Evolutionary conservation across 2,113 vertebrate genomes (phyloP), one percentile per base, ranked within the genome.

Genomic region (Sinosuthora webbiana): DNA sequence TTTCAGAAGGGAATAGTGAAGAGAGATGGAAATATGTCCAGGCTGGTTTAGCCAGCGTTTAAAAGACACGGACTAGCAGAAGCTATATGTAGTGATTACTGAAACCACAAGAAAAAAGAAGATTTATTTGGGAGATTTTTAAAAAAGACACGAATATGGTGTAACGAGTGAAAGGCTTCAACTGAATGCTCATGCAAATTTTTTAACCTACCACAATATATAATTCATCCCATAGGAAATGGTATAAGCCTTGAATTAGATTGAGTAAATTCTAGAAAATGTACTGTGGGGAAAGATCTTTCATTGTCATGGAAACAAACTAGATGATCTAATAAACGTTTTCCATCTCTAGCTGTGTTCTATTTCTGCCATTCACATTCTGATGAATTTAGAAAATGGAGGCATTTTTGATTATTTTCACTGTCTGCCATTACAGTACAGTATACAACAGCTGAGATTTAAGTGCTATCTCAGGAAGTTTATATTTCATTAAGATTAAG

Each of bases 221-320:
- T 21, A 86, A 80, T 1, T 2, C 52, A 69, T 69, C 59, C 70
- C 21, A 23, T 19, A 73, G 63, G n/a, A 90, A 92, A 76, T 57
- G 9, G 19, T 57, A 15, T 73, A 63, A 83, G 8, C 35, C 33
- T 93, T 81, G 86, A 95, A 88, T 85, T 57, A 90, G 62, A 80
- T 37, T 86, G 82, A 76, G 78, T 91, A 93, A 85, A 70, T 57
- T 92, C 76, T 90, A 69, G 85, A 94, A 96, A 57, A 81, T 57
- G 31, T 90, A 50, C 63, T 42, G 63, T 77, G 30, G 65, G 47
- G 27, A 91, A 79, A 85, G 75, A 91, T 47, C 28, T 62, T 93
- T 87, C 87, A 95, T 95, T 83, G 96, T 94, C 94, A 97, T 96
- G 94, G 96, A 94, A 95, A 96, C 95, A 78, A 94, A 81, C 83